Conservation (phyloP, 2,888 invertebrate genomes). For the Stenotaenia linearis region DNA sequence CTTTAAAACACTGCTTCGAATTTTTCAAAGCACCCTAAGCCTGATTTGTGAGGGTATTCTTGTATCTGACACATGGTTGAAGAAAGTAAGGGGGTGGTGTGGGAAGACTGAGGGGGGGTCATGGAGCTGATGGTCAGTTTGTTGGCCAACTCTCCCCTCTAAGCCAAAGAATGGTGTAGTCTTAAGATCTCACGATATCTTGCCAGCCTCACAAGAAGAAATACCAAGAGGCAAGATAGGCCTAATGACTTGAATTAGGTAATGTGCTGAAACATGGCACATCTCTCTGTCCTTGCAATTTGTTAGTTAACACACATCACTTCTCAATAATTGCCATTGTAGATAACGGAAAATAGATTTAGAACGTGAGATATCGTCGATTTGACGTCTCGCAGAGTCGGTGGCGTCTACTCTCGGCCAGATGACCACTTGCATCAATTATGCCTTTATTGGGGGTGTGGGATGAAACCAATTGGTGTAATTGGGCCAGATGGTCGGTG, state of each 20-base stretch:
- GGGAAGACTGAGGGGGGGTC: background rate
- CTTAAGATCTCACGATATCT: background rate
- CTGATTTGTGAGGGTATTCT: background rate
- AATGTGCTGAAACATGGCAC: background rate
- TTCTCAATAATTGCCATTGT: background rate
- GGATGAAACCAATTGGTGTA: slow-evolving; percentile 26
- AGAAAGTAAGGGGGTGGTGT: background rate
- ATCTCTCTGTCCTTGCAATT: background rate
- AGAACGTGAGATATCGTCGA: background rate
- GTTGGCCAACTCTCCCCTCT: slow-evolving; percentile 14
- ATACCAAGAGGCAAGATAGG: background rate
- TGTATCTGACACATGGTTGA: slow-evolving; percentile 12
- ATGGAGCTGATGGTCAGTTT: slow-evolving; percentile 8
- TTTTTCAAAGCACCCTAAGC: background rate
- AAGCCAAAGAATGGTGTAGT: slow-evolving; percentile 2
- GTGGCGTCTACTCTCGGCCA: background rate
- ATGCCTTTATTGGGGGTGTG: background rate
- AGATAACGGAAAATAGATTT: background rate
- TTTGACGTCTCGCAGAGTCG: background rate
- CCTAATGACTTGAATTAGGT: background rate
- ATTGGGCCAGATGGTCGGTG: slow-evolving; percentile 16
- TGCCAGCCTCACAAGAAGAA: background rate
- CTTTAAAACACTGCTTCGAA: background rate
- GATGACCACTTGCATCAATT: slow-evolving; percentile 24
- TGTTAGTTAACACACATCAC: slow-evolving; percentile 1